phyloP scores from a whole-genome alignment of 2,888 invertebrate genomes.

The Fragum sueziense region DNA sequence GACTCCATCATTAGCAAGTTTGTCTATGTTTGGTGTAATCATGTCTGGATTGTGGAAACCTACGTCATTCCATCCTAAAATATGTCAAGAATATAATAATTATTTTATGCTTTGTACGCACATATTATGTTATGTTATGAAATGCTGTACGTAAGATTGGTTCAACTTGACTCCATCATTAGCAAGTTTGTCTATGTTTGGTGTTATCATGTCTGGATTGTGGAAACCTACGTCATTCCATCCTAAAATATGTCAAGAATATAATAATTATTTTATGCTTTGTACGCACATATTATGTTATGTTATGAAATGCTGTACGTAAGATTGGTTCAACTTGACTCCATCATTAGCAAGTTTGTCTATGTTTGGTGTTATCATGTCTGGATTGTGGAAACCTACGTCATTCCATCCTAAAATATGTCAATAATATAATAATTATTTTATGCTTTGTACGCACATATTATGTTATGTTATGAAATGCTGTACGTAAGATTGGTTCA shows the following conservation, averaged over 20 bases:
- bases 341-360: slow-evolving; percentile 80
- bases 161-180: slow-evolving; percentile 77
- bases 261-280: too few species aligned
- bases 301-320: too few species aligned
- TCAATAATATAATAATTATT: too few species aligned
- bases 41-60: slow-evolving; percentile 82
- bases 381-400: slow-evolving; percentile 81
- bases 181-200: slow-evolving; percentile 81
- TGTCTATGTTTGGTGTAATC: slow-evolving; percentile 81
- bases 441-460: too few species aligned
- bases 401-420: slow-evolving; percentile 80
- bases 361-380: slow-evolving; percentile 81
- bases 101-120: too few species aligned
- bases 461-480: too few species aligned
- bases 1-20: slow-evolving; percentile 78
- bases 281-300: too few species aligned
- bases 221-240: slow-evolving; percentile 82
- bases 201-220: slow-evolving; percentile 81
- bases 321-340: slow-evolving; percentile 78
- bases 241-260: slow-evolving; percentile 73
- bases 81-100: too few species aligned
- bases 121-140: too few species aligned
- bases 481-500: slow-evolving; percentile 82
- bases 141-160: slow-evolving; percentile 82
- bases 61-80: slow-evolving; percentile 81